Conservation (phyloP, 1,140 invertebrate genomes). For the Matsumurasca onukii region DNA sequence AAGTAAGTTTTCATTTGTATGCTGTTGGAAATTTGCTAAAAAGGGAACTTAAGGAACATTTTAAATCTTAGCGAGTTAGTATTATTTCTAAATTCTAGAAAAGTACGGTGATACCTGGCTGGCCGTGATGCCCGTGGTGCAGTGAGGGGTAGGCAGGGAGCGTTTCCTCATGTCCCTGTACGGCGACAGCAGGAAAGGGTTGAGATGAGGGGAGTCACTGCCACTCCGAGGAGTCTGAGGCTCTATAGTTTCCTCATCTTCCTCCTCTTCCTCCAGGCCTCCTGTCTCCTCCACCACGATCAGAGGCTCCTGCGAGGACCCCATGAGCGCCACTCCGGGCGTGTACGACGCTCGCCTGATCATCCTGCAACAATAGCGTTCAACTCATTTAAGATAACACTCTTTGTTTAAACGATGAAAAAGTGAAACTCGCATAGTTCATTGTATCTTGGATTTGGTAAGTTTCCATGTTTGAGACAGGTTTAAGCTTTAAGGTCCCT, state of each 20-base stretch:
- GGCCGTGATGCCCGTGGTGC: conserved; percentile 78
- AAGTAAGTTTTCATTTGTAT: too few relatives aligned
- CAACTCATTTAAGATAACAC: not conserved
- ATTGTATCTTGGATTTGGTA: too few relatives aligned
- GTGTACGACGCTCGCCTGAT: conserved; percentile 50
- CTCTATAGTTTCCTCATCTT: conserved; percentile 48
- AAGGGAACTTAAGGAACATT: too few relatives aligned
- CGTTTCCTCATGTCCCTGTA: conserved; percentile 75
- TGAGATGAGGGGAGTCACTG: conserved; percentile 69
- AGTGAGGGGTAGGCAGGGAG: conserved; percentile 77
- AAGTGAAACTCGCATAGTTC: not conserved
- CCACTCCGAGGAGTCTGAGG: conserved; percentile 54
- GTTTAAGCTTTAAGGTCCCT: too few relatives aligned
- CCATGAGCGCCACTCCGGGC: conserved; percentile 40
- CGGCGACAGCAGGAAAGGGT: conserved; percentile 76
- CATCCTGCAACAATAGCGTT: too few relatives aligned
- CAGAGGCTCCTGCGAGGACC: conserved; percentile 59
- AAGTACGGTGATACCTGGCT: too few relatives aligned
- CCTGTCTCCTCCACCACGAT: conserved; percentile 78
- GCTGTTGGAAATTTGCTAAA: too few relatives aligned
- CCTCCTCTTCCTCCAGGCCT: conserved; percentile 62
- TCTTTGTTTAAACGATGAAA: not conserved
- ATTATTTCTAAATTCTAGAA: too few relatives aligned
- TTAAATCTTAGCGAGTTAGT: too few relatives aligned
- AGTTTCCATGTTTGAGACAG: too few relatives aligned